Evolutionary conservation across 2,888 invertebrate species (phyloP).

Genomic region (Urechis unicinctus): DNA sequence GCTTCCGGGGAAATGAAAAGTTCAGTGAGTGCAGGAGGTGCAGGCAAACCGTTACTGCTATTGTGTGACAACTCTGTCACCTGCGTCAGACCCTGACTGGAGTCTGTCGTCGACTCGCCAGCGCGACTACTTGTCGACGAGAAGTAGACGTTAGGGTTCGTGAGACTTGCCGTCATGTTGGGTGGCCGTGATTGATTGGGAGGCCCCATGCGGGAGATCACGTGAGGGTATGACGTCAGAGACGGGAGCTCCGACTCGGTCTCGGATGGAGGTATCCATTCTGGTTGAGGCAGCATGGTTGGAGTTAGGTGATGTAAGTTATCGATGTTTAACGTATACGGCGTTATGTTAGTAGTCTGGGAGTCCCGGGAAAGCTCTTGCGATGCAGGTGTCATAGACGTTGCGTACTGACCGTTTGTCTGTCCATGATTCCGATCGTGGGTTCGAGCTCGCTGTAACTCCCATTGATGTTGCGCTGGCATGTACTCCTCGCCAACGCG

Average conservation of each 20-base stretch:
- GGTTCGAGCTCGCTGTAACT: constrained; percentile 6
- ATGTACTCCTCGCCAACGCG: constrained; percentile 1
- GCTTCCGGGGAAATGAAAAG: background rate
- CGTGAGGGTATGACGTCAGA: background rate
- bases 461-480: constrained; percentile 10
- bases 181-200: background rate
- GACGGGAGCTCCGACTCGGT: background rate
- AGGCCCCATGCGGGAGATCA: background rate
- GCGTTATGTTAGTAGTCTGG: background rate
- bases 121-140: constrained; percentile 3
- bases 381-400: background rate
- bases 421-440: too few relatives aligned
- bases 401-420: background rate
- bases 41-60: background rate
- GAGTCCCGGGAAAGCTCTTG: background rate
- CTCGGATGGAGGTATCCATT: background rate
- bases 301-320: background rate
- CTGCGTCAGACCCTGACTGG: background rate
- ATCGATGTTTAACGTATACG: background rate
- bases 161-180: constrained; percentile 5
- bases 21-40: background rate
- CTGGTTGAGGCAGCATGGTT: background rate
- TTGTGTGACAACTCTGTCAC: background rate
- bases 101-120: background rate
- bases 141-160: constrained; percentile 20